Conservation (phyloP, 2,797 vertebrate genomes). For the Sebastes oblongus region DNA sequence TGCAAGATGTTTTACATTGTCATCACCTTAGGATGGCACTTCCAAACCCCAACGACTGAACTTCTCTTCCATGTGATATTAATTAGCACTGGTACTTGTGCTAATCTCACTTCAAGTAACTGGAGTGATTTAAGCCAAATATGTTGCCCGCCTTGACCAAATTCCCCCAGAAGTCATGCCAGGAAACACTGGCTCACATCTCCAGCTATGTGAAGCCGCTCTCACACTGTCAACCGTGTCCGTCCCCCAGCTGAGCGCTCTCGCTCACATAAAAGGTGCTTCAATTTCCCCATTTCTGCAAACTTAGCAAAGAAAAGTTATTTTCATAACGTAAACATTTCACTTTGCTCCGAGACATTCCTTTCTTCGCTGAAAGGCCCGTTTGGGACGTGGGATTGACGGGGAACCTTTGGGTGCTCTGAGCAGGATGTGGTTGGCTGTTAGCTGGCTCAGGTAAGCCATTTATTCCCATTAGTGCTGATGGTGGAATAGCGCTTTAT, state of each 20-base stretch:
- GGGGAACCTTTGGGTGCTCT: constrained; percentile 51
- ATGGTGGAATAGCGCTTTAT: constrained; percentile 60
- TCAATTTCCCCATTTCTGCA: constrained; percentile 49
- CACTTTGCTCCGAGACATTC: constrained; percentile 42
- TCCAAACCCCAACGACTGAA: constrained; percentile 55
- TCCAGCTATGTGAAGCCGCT: constrained; percentile 29
- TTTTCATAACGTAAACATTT: constrained; percentile 70
- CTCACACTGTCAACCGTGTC: constrained; percentile 41
- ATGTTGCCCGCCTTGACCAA: constrained; percentile 47
- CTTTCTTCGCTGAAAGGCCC: constrained; percentile 39
- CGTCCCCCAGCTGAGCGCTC: constrained; percentile 8
- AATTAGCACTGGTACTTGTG: constrained; percentile 71
- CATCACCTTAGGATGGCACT: constrained; percentile 73
- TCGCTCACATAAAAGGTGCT: constrained; percentile 7
- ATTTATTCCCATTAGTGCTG: constrained; percentile 78
- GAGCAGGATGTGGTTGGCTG: constrained; percentile 71
- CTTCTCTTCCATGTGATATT: constrained; percentile 67
- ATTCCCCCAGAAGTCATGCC: constrained; percentile 49
- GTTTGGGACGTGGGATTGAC: constrained; percentile 48
- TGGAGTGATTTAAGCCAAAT: constrained; percentile 46
- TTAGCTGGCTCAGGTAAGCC: constrained; percentile 71
- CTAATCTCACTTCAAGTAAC: constrained; percentile 70
- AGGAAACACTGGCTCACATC: constrained; percentile 65
- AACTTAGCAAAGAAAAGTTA: constrained; percentile 49
- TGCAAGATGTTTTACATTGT: constrained; percentile 80